Conservation (phyloP, 2,888 invertebrate genomes). For the Trileptium ribeirensis region DNA sequence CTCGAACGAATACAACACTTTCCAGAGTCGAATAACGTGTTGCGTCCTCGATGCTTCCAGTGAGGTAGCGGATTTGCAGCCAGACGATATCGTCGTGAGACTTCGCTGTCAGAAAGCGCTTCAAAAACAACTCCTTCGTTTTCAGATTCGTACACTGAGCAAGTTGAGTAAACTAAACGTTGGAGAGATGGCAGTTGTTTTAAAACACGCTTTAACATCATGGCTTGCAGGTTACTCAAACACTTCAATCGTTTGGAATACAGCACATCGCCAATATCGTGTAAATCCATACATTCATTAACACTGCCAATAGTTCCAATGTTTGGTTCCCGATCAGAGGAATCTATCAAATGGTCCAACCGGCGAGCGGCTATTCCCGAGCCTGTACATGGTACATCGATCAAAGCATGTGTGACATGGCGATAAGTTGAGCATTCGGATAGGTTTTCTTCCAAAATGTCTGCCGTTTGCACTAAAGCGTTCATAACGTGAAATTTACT, state of each 20-base stretch:
- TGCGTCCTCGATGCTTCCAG: slow-evolving; percentile 56
- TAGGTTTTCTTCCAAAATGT: slow-evolving; percentile 65
- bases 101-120: slow-evolving; percentile 55
- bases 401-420: slow-evolving; percentile 76
- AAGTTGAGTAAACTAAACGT: slow-evolving; percentile 88
- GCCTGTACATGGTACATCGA: slow-evolving; percentile 94
- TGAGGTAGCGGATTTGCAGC: slow-evolving; percentile 51
- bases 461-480: slow-evolving; percentile 63
- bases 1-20: slow-evolving; percentile 70
- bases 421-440: slow-evolving; percentile 57
- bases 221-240: slow-evolving; percentile 59
- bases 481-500: slow-evolving; percentile 63
- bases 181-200: slow-evolving; percentile 70
- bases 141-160: slow-evolving; percentile 78
- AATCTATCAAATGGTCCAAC: slow-evolving; percentile 59
- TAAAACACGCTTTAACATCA: slow-evolving; percentile 77
- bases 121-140: slow-evolving; percentile 82
- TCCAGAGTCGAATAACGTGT: slow-evolving; percentile 43
- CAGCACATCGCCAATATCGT: slow-evolving; percentile 33
- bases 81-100: slow-evolving; percentile 43
- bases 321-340: too few species aligned
- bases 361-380: slow-evolving; percentile 66
- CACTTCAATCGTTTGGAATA: slow-evolving; percentile 41
- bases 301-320: too few species aligned
- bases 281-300: too few species aligned